Evolutionary conservation across 2,888 invertebrate genomes (phyloP).

Genomic region (Chrysina gloriosa): DNA sequence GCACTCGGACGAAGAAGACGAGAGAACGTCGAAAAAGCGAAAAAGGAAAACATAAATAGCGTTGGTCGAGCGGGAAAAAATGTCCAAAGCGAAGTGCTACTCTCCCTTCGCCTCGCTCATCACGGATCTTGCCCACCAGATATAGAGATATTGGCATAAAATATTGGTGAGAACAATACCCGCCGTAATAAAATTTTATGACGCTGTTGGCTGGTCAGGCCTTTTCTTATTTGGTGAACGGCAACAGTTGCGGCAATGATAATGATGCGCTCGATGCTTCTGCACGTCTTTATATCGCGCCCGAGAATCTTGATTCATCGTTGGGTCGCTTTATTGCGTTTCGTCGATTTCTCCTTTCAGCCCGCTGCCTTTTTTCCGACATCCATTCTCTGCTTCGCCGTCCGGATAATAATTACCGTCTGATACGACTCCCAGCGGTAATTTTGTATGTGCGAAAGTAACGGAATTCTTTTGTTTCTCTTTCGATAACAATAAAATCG

Average conservation of each 20-base stretch:
- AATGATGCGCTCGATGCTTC: conserved; percentile 35
- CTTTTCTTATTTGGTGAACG: conserved; percentile 38
- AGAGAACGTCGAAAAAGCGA: conserved; percentile 22
- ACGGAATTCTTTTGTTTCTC: neutral
- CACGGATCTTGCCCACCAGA: conserved; percentile 35
- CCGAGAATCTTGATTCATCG: conserved; percentile 37
- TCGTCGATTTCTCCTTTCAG: neutral
- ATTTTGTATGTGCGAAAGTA: neutral
- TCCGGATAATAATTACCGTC: neutral
- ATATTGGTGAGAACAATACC: conserved; percentile 61
- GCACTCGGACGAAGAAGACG: conserved; percentile 27
- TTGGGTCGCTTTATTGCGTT: conserved; percentile 27
- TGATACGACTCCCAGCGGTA: neutral
- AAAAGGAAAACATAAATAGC: conserved; percentile 10
- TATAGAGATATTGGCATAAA: conserved; percentile 57
- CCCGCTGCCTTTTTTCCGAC: neutral
- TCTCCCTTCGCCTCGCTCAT: neutral
- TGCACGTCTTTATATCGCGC: conserved; percentile 39
- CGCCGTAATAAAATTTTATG: conserved; percentile 60
- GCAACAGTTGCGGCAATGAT: conserved; percentile 41
- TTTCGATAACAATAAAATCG: neutral
- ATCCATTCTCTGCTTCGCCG: neutral
- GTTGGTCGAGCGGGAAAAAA: conserved; percentile 5
- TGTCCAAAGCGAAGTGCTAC: neutral
- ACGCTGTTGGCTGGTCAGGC: conserved; percentile 29